Evolutionary conservation across 1,140 invertebrate genomes (phyloP), one percentile per base, ranked within the genome.

Genomic region (Steinernema khuongi): DNA sequence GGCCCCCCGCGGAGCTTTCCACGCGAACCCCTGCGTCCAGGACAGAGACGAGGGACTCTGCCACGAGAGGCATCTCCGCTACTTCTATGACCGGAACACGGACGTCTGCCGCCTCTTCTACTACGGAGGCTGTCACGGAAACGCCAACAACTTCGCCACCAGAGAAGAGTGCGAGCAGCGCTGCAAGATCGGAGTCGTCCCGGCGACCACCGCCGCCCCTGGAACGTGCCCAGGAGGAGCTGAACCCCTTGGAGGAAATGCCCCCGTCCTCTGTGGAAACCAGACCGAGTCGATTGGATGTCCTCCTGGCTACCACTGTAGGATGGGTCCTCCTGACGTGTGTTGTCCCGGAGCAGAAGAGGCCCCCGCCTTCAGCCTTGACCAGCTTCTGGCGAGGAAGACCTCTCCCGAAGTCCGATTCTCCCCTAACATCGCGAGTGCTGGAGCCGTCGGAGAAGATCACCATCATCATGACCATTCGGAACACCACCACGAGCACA

Each of bases 131-230:
- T 85, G 83, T 66, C 72, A 79, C 30, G 83, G 82, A 70, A 85
- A 85, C 68, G 71, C 70, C 4, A 85, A 85, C 71, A 83, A 85
- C 70, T 85, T 85, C 89, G 70, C 81, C 22, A 88, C 89, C 82
- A 88, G 90, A 85, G 89, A 90, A 73, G 89, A 90, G 85, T 97
- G 94, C 86, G 90, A 92, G 81, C 85, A 88, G 70, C 88, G 90
- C 80, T 96, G 94, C 81, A 84, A 84, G 69, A 67, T 80, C 29
- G 78, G 77, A 70, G 31, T 31, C 29, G 73, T 73, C 18, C 60
- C 71, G n/a, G 77, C 82, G 14, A 81, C 82, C 1, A 74, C 82
- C 33, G 78, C 81, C 2, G 81, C 85, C 0, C 32, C 79, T 60
- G 79, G 83, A 26, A 71, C 72, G 31, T 83, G 82, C 66, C 83